Evolutionary conservation across 2,888 invertebrate species (phyloP).

Genomic region (Lamellibrachia columna): DNA sequence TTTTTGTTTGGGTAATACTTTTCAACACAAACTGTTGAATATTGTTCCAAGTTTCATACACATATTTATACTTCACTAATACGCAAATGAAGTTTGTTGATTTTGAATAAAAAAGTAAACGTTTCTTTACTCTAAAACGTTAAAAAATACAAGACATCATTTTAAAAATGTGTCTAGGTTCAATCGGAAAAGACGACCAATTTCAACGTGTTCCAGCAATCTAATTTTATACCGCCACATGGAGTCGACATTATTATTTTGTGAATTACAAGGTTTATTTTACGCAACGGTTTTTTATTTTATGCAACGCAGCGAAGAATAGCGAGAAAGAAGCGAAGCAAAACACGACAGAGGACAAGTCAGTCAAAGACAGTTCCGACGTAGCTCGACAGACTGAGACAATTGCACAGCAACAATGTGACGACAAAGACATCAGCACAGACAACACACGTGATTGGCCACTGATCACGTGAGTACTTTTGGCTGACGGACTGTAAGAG

Average conservation of each 20-base stretch:
- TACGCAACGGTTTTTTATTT: background rate
- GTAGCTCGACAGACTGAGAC: background rate
- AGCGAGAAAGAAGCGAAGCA: background rate
- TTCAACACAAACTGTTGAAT: no score
- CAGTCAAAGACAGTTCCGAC: background rate
- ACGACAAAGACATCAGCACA: background rate
- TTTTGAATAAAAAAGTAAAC: background rate
- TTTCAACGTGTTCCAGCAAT: no score
- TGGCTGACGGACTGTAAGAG: background rate
- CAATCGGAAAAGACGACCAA: no score
- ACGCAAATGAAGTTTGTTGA: background rate
- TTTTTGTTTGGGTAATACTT: no score
- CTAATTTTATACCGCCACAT: no score
- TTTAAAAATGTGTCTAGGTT: background rate
- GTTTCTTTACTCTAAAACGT: background rate
- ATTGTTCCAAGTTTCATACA: no score
- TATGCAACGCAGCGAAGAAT: slow-evolving; percentile 21
- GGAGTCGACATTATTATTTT: background rate
- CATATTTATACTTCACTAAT: background rate
- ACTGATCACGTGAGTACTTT: background rate
- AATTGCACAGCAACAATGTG: background rate
- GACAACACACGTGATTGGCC: background rate
- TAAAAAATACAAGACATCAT: background rate
- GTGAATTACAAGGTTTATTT: background rate
- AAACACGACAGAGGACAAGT: background rate